A percentile compares a stretch with the other conserved stretches of the same genome.
Evolutionary conservation across 30 jellyfish, hydroid and myxozoan genomes (phyloP).

Genomic region (Aurelia aurita): DNA sequence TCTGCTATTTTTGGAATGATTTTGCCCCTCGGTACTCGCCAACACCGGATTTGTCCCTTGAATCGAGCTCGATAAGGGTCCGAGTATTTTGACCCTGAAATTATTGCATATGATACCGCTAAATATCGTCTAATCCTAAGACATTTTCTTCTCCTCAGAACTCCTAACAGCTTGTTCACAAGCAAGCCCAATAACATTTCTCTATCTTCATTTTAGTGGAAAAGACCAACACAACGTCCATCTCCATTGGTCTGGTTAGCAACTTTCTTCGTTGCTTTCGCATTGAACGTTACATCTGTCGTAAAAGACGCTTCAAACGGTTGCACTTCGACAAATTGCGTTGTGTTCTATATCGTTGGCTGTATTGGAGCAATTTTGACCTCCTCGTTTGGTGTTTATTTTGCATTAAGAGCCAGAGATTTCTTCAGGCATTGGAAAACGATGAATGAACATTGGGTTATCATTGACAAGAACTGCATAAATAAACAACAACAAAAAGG

Average conservation of each 20-base stretch:
- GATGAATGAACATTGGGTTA: constrained; percentile 75
- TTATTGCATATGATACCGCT: too few relatives aligned
- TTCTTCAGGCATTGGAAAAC: constrained; percentile 65
- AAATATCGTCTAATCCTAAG: too few relatives aligned
- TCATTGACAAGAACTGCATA: neutral
- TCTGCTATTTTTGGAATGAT: too few relatives aligned
- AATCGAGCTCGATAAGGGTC: too few relatives aligned
- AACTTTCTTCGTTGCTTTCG: constrained; percentile 58
- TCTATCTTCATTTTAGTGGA: constrained; percentile 53
- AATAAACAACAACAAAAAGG: too few relatives aligned
- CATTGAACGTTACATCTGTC: constrained; percentile 71
- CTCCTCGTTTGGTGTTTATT: constrained; percentile 52
- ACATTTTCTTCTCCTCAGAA: too few relatives aligned
- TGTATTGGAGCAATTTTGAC: constrained; percentile 77
- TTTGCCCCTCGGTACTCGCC: too few relatives aligned
- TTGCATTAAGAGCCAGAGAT: constrained; percentile 60
- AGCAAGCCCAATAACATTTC: too few relatives aligned
- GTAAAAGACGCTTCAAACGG: constrained; percentile 74
- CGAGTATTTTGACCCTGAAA: too few relatives aligned
- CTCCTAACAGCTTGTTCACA: too few relatives aligned
- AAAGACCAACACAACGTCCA: constrained; percentile 84
- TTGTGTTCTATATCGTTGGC: constrained; percentile 82
- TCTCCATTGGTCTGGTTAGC: constrained; percentile 67
- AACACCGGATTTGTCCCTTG: too few relatives aligned
- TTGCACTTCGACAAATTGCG: constrained; percentile 79